phyloP scores from a whole-genome alignment of 2,113 vertebrate genomes.

The Regulus satrapa region DNA sequence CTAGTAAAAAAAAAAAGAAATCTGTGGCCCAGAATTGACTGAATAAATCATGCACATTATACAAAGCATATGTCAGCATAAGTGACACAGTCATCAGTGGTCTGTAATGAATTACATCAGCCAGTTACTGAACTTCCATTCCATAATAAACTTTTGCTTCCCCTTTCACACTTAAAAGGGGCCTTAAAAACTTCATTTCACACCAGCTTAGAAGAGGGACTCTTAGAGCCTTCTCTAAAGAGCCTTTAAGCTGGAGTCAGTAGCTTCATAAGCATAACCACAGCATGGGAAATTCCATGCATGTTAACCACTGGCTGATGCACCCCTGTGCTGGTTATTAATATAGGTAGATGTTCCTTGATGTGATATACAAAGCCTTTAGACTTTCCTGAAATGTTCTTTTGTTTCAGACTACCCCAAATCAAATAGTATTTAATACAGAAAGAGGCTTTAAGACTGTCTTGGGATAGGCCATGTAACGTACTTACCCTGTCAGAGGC shows the following conservation, averaged over 20 bases:
- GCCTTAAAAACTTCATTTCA: background rate
- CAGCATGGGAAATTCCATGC: background rate
- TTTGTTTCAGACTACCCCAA: background rate
- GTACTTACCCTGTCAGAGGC: slow-evolving; percentile 77
- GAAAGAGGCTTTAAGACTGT: background rate
- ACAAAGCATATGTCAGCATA: background rate
- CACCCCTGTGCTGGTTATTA: background rate
- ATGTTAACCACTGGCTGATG: background rate
- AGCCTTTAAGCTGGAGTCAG: background rate
- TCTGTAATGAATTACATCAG: background rate
- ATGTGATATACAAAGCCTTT: background rate
- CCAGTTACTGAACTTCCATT: background rate
- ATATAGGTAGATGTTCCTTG: background rate
- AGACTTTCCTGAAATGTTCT: background rate
- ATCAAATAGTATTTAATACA: background rate
- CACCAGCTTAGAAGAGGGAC: background rate
- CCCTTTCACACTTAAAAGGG: background rate
- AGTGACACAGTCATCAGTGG: background rate
- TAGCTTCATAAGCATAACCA: background rate
- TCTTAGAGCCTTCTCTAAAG: background rate
- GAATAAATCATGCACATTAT: background rate
- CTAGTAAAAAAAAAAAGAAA: background rate
- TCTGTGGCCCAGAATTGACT: background rate
- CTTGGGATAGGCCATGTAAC: background rate
- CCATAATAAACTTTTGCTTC: background rate